Percentiles rank a stretch among this genome's conserved stretches.
phyloP scores from a whole-genome alignment of 2,888 invertebrate genomes.

The Phengaris arion region DNA sequence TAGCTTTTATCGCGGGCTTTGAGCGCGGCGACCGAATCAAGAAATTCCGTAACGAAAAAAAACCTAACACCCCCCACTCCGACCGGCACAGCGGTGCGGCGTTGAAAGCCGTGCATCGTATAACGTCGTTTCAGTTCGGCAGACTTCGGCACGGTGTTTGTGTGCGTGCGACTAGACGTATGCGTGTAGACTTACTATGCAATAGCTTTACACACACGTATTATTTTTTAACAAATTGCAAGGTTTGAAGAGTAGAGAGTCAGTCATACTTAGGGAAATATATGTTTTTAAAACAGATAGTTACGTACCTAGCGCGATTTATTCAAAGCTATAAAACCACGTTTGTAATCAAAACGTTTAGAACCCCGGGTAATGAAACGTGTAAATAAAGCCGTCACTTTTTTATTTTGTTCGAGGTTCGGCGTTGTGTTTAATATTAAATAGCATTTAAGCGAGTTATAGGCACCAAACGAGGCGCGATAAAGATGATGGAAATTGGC shows the following conservation, averaged over 20 bases:
- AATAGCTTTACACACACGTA: too few relatives aligned
- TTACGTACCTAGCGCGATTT: too few relatives aligned
- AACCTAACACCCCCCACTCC: too few relatives aligned
- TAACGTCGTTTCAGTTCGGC: too few relatives aligned
- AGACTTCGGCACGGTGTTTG: too few relatives aligned
- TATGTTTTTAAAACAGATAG: background rate
- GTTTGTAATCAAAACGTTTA: background rate
- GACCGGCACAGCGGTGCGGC: too few relatives aligned
- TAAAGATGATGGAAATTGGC: constrained; percentile 13
- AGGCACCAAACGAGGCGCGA: constrained; percentile 4
- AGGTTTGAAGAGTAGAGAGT: background rate
- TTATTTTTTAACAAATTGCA: background rate
- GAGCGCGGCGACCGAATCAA: too few relatives aligned
- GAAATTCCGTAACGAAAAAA: too few relatives aligned
- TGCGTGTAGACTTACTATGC: too few relatives aligned
- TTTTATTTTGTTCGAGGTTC: background rate
- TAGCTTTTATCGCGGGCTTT: too few relatives aligned
- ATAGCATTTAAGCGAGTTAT: background rate
- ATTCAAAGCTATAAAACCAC: background rate
- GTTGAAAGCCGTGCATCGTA: too few relatives aligned
- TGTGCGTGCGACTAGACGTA: too few relatives aligned
- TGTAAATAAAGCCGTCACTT: background rate
- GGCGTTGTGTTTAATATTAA: background rate
- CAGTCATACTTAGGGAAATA: background rate
- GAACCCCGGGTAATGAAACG: background rate